phyloP scores from a whole-genome alignment of 2,797 vertebrate species.

The Labeo calbasu region DNA sequence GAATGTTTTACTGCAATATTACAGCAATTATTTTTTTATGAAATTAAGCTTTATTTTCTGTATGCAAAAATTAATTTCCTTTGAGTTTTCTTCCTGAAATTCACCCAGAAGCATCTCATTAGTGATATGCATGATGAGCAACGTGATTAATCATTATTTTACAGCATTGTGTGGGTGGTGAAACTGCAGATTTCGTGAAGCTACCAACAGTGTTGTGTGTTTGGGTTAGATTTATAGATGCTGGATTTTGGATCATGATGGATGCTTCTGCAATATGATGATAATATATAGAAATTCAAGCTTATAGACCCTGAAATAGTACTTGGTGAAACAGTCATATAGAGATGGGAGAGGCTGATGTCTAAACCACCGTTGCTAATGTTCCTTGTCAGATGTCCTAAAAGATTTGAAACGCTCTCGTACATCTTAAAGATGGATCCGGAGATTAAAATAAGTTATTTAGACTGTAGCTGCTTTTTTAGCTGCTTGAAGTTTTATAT shows the following conservation, averaged over 20 bases:
- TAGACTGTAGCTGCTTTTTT: not conserved
- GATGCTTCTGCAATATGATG: not conserved
- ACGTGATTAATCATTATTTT: not conserved
- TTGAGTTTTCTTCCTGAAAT: not conserved
- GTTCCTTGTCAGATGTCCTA: slow-evolving; percentile 33
- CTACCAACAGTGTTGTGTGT: not conserved
- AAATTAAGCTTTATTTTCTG: not conserved
- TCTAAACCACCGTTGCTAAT: slow-evolving; percentile 6
- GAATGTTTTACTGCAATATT: not conserved
- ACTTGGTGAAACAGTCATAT: not conserved
- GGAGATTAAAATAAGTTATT: not conserved
- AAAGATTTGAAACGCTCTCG: slow-evolving; percentile 32
- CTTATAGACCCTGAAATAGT: not conserved
- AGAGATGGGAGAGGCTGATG: not conserved
- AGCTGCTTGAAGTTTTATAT: not conserved
- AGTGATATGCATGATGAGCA: not conserved
- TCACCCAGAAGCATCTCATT: not conserved
- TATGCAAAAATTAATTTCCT: not conserved
- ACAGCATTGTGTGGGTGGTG: not conserved
- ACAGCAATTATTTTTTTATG: not conserved
- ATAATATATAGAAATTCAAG: not conserved
- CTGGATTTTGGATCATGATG: slow-evolving; percentile 4
- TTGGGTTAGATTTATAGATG: slow-evolving; percentile 9
- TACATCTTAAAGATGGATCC: slow-evolving; percentile 10
- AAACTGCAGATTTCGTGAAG: not conserved